These are phyloP conservation scores for Rhea pennata DNA, from an alignment of 2,113 vertebrate genomes.

Conservation along the genomic window DNA sequence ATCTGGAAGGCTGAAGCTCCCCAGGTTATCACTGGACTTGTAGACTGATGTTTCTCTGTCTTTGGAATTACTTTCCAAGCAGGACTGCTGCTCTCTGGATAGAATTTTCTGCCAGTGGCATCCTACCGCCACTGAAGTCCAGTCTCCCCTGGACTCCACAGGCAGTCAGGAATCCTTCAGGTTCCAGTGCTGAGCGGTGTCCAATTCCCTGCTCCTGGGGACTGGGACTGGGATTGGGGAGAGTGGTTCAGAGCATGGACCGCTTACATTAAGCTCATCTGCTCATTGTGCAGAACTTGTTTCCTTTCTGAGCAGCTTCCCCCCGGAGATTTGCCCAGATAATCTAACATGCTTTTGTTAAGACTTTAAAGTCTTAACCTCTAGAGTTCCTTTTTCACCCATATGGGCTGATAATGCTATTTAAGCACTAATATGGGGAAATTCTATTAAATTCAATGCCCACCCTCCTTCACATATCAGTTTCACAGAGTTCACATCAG, in stretches of 20 bases:
- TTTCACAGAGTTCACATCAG: neutral
- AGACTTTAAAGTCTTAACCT: neutral
- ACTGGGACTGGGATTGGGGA: neutral
- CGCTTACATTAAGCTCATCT: neutral
- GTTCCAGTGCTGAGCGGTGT: neutral
- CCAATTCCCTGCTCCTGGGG: neutral
- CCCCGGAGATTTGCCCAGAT: neutral
- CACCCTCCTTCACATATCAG: neutral
- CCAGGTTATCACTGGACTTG: neutral
- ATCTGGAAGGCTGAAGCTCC: neutral
- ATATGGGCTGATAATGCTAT: neutral
- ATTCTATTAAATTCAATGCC: neutral
- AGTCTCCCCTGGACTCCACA: neutral
- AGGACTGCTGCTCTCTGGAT: neutral
- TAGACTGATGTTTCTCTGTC: neutral
- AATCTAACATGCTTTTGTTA: neutral
- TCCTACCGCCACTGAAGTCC: fast-evolving
- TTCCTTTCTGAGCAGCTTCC: neutral
- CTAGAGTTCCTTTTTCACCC: neutral
- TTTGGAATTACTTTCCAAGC: neutral
- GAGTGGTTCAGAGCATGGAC: neutral
- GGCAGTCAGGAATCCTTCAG: neutral
- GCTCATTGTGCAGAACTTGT: neutral
- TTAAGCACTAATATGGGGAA: neutral
- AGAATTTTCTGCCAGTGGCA: neutral